Evolutionary conservation across 2,797 vertebrate species (phyloP).

Genomic region (Leptodactylus fallax): DNA sequence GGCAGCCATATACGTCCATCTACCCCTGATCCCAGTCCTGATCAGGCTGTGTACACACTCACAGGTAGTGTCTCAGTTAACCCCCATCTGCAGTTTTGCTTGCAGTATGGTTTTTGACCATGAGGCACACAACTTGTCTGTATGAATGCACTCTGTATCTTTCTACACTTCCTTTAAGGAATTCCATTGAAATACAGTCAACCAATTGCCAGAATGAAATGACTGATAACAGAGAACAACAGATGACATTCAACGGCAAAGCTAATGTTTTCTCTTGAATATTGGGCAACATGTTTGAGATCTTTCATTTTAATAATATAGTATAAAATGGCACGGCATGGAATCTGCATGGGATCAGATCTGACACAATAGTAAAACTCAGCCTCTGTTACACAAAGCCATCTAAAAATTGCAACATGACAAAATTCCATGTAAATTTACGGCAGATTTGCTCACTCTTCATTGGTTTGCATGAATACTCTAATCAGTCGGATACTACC

Average conservation of each 20-base stretch:
- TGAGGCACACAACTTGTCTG: no score
- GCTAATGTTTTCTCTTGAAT: background rate
- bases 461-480: slow-evolving; percentile 28
- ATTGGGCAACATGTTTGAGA: background rate
- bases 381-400: background rate
- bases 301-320: background rate
- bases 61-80: no score
- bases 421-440: slow-evolving; percentile 39
- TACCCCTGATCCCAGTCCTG: no score
- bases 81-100: no score
- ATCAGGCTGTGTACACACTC: no score
- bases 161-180: no score
- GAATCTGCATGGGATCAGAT: background rate
- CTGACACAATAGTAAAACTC: background rate
- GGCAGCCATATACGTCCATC: no score
- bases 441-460: slow-evolving; percentile 5
- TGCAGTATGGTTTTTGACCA: no score
- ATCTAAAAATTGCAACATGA: slow-evolving; percentile 33
- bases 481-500: slow-evolving; percentile 36
- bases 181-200: background rate
- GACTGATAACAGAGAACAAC: background rate
- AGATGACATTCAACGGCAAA: background rate
- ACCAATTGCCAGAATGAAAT: background rate
- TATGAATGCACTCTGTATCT: no score
- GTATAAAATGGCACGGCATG: background rate